Percentiles rank a stretch among this genome's conserved stretches.
Evolutionary conservation across 2,797 vertebrate genomes (phyloP).

Genomic region (Delichon dasypus): DNA sequence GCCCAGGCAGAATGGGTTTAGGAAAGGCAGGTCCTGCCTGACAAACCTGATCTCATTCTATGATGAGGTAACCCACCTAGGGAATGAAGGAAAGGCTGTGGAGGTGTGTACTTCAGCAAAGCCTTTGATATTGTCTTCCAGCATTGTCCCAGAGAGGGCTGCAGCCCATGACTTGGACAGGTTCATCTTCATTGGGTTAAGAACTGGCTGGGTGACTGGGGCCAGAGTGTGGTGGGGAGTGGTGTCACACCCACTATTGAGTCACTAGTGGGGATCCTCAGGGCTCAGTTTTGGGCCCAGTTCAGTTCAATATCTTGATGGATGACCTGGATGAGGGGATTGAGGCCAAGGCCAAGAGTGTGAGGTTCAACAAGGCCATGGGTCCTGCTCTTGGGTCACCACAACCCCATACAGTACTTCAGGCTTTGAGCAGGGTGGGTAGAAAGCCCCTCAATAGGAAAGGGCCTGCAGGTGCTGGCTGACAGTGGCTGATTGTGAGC

Average conservation of each 20-base stretch:
- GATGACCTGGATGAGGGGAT: not conserved
- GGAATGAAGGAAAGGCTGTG: not conserved
- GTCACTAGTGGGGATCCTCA: not conserved
- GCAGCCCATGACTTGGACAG: not conserved
- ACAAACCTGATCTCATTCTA: not conserved
- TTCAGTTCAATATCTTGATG: not conserved
- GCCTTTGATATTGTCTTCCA: not conserved
- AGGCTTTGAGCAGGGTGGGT: not conserved
- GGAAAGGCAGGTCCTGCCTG: not conserved
- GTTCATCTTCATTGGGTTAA: fast-evolving
- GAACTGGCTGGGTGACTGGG: not conserved
- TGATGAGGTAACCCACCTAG: no score
- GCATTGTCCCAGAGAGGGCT: not conserved
- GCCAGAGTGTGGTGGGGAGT: not conserved
- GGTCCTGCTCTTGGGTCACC: not conserved
- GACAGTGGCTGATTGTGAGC: not conserved
- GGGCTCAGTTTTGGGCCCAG: not conserved
- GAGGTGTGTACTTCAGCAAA: not conserved
- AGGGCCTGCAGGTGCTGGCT: not conserved
- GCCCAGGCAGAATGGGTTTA: not conserved
- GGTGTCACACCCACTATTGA: not conserved
- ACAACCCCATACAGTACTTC: not conserved
- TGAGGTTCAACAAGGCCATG: not conserved
- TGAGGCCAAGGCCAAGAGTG: not conserved
- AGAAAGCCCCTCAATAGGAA: not conserved